Conservation (phyloP, 2,888 invertebrate genomes). For the Acleris holmiana region DNA sequence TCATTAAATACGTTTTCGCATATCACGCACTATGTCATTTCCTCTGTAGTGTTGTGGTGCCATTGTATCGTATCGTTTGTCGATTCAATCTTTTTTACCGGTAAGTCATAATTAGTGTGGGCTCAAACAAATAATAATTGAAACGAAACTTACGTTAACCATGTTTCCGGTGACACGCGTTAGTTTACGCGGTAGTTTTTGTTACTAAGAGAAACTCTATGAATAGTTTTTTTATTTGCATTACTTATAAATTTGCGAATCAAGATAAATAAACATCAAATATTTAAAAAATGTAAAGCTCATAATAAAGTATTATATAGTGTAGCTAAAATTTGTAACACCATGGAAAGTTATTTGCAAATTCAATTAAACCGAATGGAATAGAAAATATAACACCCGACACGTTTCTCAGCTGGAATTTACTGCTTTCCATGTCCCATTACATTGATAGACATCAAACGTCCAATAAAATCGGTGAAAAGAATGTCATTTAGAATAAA, state of each 20-base stretch:
- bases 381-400: constrained; percentile 69
- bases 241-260: no score
- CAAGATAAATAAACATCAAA: no score
- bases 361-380: constrained; percentile 81
- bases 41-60: constrained; percentile 63
- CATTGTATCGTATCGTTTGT: constrained; percentile 18
- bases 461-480: constrained; percentile 30
- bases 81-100: constrained; percentile 21
- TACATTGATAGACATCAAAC: constrained; percentile 37
- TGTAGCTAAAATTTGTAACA: constrained; percentile 47
- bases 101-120: background rate
- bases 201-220: no score
- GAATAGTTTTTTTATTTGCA: no score
- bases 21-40: constrained; percentile 84
- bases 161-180: no score
- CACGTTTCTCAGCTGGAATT: constrained; percentile 55
- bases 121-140: no score
- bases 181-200: no score
- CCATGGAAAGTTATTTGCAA: constrained; percentile 80
- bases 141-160: no score
- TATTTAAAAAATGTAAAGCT: no score
- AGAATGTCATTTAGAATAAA: constrained; percentile 16
- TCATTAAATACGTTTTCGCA: constrained; percentile 84
- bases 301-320: no score
- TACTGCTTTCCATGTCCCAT: constrained; percentile 32